Percentiles rank a stretch among this genome's conserved stretches.
Conservation (phyloP, 2,888 invertebrate species). For the Idaea biselata region DNA sequence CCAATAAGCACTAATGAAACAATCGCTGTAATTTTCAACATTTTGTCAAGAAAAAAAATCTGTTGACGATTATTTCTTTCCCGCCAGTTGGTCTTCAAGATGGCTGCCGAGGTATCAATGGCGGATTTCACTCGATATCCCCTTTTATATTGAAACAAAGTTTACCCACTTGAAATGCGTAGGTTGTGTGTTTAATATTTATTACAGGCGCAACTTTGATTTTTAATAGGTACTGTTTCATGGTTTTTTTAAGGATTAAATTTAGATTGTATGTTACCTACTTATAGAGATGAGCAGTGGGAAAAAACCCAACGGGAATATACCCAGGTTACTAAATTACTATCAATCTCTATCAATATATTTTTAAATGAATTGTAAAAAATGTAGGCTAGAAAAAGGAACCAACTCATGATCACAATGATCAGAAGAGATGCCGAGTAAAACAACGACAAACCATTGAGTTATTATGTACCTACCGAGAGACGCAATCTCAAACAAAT, state of each 20-base stretch:
- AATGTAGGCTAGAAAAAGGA: too few relatives aligned
- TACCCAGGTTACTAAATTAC: too few relatives aligned
- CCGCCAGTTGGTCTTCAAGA: slow-evolving; percentile 35
- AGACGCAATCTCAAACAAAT: too few relatives aligned
- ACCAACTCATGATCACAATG: too few relatives aligned
- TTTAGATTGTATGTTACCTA: slow-evolving; percentile 15
- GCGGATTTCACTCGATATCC: slow-evolving; percentile 21
- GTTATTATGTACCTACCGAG: too few relatives aligned
- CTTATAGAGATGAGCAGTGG: too few relatives aligned
- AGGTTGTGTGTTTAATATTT: slow-evolving; percentile 23
- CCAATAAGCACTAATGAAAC: slow-evolving; percentile 67
- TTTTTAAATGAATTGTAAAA: too few relatives aligned
- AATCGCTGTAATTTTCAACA: slow-evolving; percentile 63
- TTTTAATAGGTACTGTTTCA: slow-evolving; percentile 17
- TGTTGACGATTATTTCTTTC: slow-evolving; percentile 18
- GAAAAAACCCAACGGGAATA: too few relatives aligned
- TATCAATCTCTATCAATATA: too few relatives aligned
- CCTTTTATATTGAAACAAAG: slow-evolving; percentile 56
- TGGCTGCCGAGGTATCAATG: slow-evolving; percentile 45
- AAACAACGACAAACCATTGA: too few relatives aligned
- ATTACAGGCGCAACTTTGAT: slow-evolving; percentile 11
- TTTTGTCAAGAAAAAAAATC: slow-evolving; percentile 35
- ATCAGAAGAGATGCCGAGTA: too few relatives aligned
- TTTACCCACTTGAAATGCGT: slow-evolving; percentile 45
- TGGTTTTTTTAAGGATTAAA: slow-evolving; percentile 8